These are phyloP conservation scores for Drosophila greeni DNA, from an alignment of 2,888 invertebrate species.

Conservation along the genomic window DNA sequence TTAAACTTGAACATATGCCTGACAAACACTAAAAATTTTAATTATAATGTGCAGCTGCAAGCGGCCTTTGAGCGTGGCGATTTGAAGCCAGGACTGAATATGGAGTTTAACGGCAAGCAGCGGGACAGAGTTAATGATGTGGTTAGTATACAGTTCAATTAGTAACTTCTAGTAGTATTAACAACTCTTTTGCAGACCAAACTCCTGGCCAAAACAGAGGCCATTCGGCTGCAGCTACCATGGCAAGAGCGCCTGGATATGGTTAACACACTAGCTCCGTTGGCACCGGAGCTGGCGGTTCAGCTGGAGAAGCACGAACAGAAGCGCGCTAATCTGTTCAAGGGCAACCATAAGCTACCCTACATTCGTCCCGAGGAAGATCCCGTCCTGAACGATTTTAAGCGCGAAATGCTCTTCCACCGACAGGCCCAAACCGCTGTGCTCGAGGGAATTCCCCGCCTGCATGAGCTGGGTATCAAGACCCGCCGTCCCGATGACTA, in stretches of 20 bases:
- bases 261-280: conserved; percentile 86
- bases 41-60: conserved; percentile 84
- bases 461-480: conserved; percentile 86
- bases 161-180: neutral
- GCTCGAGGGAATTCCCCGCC: conserved; percentile 86
- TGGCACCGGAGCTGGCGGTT: conserved; percentile 90
- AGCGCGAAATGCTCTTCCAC: conserved; percentile 92
- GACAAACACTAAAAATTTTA: neutral
- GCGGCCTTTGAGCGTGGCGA: conserved; percentile 92
- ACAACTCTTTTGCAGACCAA: conserved; percentile 57
- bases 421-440: conserved; percentile 93
- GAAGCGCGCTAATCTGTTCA: conserved; percentile 82
- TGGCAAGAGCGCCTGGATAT: conserved; percentile 94
- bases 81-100: conserved; percentile 91
- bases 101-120: conserved; percentile 81
- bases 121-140: conserved; percentile 85
- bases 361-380: conserved; percentile 84
- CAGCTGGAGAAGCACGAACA: conserved; percentile 88
- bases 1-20: neutral
- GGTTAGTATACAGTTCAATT: conserved; percentile 79
- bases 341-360: conserved; percentile 85
- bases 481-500: conserved; percentile 96
- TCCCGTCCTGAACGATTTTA: conserved; percentile 93
- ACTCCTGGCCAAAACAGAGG: conserved; percentile 85
- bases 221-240: conserved; percentile 85